Percentiles rank a stretch among this genome's conserved stretches.
These are phyloP conservation scores for Dascyllus trimaculatus DNA, from an alignment of 2,113 vertebrate genomes.

Conservation along the genomic window DNA sequence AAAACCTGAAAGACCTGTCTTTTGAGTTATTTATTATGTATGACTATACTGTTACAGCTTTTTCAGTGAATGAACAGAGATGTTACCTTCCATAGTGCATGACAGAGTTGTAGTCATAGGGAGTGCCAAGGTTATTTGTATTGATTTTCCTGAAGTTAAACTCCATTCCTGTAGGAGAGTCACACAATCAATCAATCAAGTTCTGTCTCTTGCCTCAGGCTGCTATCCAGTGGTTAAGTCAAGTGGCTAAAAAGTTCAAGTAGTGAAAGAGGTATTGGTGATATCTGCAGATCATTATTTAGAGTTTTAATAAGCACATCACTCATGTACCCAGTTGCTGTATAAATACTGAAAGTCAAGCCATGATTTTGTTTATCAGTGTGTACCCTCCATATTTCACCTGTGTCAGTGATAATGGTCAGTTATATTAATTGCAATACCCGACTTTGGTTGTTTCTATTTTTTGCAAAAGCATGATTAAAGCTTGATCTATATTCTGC, in stretches of 20 bases:
- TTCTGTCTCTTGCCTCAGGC: background rate
- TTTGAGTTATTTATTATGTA: background rate
- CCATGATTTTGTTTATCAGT: too few species aligned
- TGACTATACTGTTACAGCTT: background rate
- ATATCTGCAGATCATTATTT: too few species aligned
- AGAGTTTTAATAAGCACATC: too few species aligned
- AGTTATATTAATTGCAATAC: too few species aligned
- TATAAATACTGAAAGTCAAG: too few species aligned
- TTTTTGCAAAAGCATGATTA: background rate
- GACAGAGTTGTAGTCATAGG: conserved; percentile 85
- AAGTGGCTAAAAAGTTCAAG: too few species aligned
- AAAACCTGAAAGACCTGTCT: background rate
- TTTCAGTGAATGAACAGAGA: background rate
- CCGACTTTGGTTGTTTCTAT: too few species aligned
- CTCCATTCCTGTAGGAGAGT: conserved; percentile 54
- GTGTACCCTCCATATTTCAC: too few species aligned
- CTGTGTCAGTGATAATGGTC: too few species aligned
- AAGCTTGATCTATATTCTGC: background rate
- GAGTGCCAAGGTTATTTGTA: conserved; percentile 79
- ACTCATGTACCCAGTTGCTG: too few species aligned
- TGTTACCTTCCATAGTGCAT: conserved; percentile 82
- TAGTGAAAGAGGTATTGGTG: too few species aligned
- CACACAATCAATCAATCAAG: background rate
- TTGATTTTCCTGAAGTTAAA: conserved; percentile 56
- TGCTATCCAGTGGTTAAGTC: background rate